Base-by-base conservation (phyloP, 2,797 vertebrate genomes). In the Sebastes variabilis region DNA sequence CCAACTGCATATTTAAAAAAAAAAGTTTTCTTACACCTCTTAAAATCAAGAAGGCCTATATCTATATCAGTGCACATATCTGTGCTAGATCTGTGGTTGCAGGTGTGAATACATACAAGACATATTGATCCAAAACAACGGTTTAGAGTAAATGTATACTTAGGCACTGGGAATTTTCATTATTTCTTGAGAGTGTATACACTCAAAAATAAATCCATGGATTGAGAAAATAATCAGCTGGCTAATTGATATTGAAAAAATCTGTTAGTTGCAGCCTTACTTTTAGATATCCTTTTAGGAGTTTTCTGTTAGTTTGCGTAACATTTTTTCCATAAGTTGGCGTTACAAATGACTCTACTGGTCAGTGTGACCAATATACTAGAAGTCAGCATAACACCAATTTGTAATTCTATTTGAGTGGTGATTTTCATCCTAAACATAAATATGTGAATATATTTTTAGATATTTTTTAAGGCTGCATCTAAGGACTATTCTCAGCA, bases 1-100 rank as follows among this genome's bases (percentile, higher is more conserved):
- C 0, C 6, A 0, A 14, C 14, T 42, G 38, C 14, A 42, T 42
- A 42, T 42, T 42, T 42, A 0, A 0, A 3, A 36, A 36, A 4
- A 36, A 42, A 42, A 42, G 13, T 42, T 42, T 42, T 42, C 14
- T 42, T 42, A 42, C 38, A 42, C 38, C 14, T 6, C 2, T 42
- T 42, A 42, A 42, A 42, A 42, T 42, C 38, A 38, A 38, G 36
- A 42, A 42, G 14, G 38, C 14, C 38, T 32, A 32, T 8, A 32
- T 32, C 30, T 8, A 32, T 32, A 32, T 32, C 8, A 0, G 30
- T 32, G 30, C 30, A 32, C 30, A 32, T 32, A 32, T 32, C 8
- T 32, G 30, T 32, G 30, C 30, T 32, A 3, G 49, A 25, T 54
- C 29, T 34, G 49, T 24, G 32, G 16, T 4, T 71, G 4, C 25